Evolutionary conservation across 2,888 invertebrate species (phyloP).

Genomic region (Pachymerium ferrugineum): DNA sequence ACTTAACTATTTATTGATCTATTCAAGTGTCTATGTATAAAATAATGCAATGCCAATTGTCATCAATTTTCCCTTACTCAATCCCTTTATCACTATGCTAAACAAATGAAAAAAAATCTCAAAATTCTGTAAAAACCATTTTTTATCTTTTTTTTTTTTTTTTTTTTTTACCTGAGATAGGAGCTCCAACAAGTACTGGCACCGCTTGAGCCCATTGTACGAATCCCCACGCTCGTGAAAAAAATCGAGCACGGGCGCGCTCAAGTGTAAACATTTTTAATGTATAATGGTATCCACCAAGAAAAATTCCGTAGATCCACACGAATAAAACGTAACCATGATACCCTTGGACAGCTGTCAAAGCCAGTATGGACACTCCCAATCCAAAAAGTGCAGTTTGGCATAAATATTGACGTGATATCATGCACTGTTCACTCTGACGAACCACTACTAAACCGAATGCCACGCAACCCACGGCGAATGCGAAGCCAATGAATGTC

Average conservation of each 20-base stretch:
- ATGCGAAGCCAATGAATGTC: constrained; percentile 64
- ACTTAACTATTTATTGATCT: no score
- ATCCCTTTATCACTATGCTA: no score
- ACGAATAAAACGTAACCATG: constrained; percentile 56
- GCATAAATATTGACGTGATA: constrained; percentile 76
- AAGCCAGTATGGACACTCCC: constrained; percentile 67
- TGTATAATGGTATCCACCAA: constrained; percentile 81
- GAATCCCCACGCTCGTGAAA: constrained; percentile 82
- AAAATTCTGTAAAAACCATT: not conserved
- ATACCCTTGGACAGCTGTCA: constrained; percentile 65
- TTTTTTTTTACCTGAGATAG: constrained; percentile 62
- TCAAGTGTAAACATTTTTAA: constrained; percentile 86
- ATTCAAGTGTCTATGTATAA: no score
- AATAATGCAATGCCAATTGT: no score
- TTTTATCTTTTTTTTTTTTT: not conserved
- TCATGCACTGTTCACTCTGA: constrained; percentile 75
- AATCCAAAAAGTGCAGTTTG: constrained; percentile 70
- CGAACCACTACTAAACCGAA: constrained; percentile 77
- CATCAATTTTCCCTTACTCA: no score
- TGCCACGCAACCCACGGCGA: constrained; percentile 72
- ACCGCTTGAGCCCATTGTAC: constrained; percentile 81
- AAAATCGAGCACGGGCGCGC: constrained; percentile 74
- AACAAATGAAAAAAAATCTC: constrained; percentile 23
- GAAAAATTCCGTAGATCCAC: constrained; percentile 63
- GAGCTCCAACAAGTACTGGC: constrained; percentile 76